phyloP scores from a whole-genome alignment of 2,888 invertebrate genomes.

The Drosophila yooni region DNA sequence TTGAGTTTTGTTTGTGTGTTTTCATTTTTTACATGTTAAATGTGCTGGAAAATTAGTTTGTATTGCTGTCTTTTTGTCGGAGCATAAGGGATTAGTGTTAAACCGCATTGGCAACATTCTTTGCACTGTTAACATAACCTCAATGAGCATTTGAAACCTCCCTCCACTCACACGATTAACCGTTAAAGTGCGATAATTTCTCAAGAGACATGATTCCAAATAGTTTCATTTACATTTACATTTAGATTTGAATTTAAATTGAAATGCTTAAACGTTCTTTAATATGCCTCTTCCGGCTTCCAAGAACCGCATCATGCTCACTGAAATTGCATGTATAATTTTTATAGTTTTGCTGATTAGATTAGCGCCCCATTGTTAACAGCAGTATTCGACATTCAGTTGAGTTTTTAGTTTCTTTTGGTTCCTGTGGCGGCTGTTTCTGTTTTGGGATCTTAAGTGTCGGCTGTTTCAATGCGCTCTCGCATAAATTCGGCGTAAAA shows the following conservation, averaged over 20 bases:
- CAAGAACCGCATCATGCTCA: conserved; percentile 61
- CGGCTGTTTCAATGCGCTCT: conserved; percentile 28
- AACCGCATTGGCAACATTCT: conserved; percentile 16
- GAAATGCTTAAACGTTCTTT: conserved; percentile 64
- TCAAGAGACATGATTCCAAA: conserved; percentile 14
- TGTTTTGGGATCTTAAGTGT: conserved; percentile 38
- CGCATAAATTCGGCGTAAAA: conserved; percentile 77
- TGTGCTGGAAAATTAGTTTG: conserved; percentile 75
- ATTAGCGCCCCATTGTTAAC: conserved; percentile 73
- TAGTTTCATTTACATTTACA: conserved; percentile 51
- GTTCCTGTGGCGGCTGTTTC: conserved; percentile 27
- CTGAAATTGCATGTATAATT: conserved; percentile 65
- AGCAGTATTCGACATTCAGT: conserved; percentile 1
- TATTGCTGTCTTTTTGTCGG: conserved; percentile 53
- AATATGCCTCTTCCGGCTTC: conserved; percentile 73
- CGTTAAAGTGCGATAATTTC: conserved; percentile 2
- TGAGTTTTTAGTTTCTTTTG: conserved; percentile 12
- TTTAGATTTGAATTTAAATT: conserved; percentile 46
- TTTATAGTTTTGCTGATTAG: conserved; percentile 73
- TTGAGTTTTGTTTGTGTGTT: conserved; percentile 6
- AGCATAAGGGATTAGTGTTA: conserved; percentile 24
- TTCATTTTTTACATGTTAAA: conserved; percentile 54
- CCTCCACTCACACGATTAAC: conserved; percentile 2
- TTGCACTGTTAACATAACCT: conserved; percentile 1
- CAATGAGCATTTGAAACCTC: conserved; percentile 2